Evolutionary conservation across 2,888 invertebrate species (phyloP).

Genomic region (Dasypogon diadema): DNA sequence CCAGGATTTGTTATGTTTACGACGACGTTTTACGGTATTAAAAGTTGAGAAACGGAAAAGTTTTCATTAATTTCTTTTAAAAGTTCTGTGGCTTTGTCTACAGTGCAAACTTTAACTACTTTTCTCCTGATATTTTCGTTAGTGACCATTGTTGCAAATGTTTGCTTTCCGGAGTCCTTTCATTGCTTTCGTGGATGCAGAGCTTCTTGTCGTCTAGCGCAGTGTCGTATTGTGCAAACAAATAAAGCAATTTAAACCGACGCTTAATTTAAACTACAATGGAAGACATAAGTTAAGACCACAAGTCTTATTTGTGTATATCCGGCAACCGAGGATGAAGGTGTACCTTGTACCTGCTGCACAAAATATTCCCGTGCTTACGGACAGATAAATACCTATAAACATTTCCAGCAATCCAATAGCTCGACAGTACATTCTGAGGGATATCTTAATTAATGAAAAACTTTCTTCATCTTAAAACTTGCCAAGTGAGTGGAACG

Average conservation of each 20-base stretch:
- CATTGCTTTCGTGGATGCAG: conserved; percentile 13
- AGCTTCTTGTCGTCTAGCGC: conserved; percentile 36
- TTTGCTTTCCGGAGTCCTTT: conserved; percentile 28
- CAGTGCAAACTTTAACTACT: conserved; percentile 44
- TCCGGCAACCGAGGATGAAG: conserved; percentile 13
- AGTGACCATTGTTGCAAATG: conserved; percentile 44
- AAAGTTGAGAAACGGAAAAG: conserved; percentile 32
- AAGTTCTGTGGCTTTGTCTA: conserved; percentile 19
- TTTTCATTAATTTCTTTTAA: conserved; percentile 40
- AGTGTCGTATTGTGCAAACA: conserved; percentile 34
- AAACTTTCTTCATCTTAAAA: conserved; percentile 56
- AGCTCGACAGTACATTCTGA: conserved; percentile 13
- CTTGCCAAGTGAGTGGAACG: conserved; percentile 1
- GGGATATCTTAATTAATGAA: conserved; percentile 56
- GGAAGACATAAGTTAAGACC: conserved; percentile 46
- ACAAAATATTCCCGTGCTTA: conserved; percentile 22
- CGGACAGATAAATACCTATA: conserved; percentile 25
- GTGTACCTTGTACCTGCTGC: conserved; percentile 23
- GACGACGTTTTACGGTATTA: conserved; percentile 22
- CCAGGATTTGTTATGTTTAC: not conserved
- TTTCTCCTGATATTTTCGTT: conserved; percentile 38
- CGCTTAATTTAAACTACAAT: conserved; percentile 47
- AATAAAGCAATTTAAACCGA: conserved; percentile 39
- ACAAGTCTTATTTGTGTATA: conserved; percentile 33
- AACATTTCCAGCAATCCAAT: conserved; percentile 3